Evolutionary conservation across 2,113 vertebrate species (phyloP), one percentile per base, ranked within the genome.

Genomic region (Thunnus thynnus): DNA sequence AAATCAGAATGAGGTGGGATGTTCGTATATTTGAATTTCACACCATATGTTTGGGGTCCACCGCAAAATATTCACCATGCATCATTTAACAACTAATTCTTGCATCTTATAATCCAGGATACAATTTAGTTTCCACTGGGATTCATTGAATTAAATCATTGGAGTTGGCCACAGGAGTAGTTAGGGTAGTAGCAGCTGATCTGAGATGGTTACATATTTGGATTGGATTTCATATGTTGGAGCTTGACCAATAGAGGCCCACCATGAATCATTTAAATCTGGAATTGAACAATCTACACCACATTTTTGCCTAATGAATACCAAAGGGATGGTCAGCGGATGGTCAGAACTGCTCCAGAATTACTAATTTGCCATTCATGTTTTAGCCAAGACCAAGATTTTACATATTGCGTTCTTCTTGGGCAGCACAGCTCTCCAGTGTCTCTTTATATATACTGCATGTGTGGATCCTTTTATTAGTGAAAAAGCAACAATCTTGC

Each of bases 231-330:
- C 41, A 65, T 14, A 16, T 58, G 46, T 30, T 67, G 44, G 52
- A 63, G 36, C 16, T 6, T 70, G 48, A 74, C 51, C 3, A 20
- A 56, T 5, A 56, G 32, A 69, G 32, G 7, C 41, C 41, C 0
- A 27, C 3, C n/a, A 68, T 84, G 74, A 72, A 78, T 74, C 63
- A 72, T 58, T 80, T 60, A 58, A 18, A 1, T 41, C 27, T 70
- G 54, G n/a, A 69, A 58, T 41, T 70, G 32, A 81, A 61, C 71
- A 55, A 86, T 73, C 62, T 0, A 13, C 18, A 47, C 11, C 18
- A 36, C n/a, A 30, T 76, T 2, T 12, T 77, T 66, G 7, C 48
- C 32, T 56, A 75, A 83, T 74, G 48, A 79, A 65, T 3, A 80
- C 41, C 65, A 71, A 71, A 44, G 2, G 47, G 16, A 67, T 36